Evolutionary conservation across 1,140 invertebrate species (phyloP).

Genomic region (Globodera rostochiensis): DNA sequence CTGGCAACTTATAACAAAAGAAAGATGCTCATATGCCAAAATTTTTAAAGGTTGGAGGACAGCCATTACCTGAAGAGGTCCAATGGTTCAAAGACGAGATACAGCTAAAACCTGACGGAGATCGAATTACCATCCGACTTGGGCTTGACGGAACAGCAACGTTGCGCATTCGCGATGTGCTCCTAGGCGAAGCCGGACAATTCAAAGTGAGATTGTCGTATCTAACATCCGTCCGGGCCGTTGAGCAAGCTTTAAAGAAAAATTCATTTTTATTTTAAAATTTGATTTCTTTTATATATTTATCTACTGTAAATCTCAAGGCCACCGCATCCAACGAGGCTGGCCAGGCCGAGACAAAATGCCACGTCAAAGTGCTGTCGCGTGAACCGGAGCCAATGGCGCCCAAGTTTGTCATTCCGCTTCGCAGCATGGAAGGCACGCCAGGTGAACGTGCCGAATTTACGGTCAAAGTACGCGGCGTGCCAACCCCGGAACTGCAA

Average conservation of each 20-base stretch:
- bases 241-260: not conserved
- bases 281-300: too few species aligned
- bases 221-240: too few species aligned
- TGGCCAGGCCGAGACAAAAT: constrained; percentile 47
- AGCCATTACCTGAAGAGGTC: constrained; percentile 65
- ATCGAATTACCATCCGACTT: constrained; percentile 73
- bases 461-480: constrained; percentile 61
- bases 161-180: constrained; percentile 73
- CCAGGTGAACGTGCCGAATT: constrained; percentile 58
- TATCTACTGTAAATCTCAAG: not conserved
- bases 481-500: constrained; percentile 53
- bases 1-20: too few species aligned
- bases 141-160: constrained; percentile 80
- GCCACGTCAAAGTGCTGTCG: constrained; percentile 49
- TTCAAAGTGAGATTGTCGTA: constrained; percentile 70
- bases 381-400: constrained; percentile 51
- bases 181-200: constrained; percentile 77
- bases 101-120: constrained; percentile 52
- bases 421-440: constrained; percentile 45
- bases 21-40: too few species aligned
- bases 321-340: constrained; percentile 54
- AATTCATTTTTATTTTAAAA: constrained; percentile 69
- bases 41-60: constrained; percentile 49
- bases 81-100: constrained; percentile 48
- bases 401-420: constrained; percentile 63